These are phyloP conservation scores for Pentamera pediparva DNA, from an alignment of 53 echinoderm and acorn worm genomes.

Conservation along the genomic window DNA sequence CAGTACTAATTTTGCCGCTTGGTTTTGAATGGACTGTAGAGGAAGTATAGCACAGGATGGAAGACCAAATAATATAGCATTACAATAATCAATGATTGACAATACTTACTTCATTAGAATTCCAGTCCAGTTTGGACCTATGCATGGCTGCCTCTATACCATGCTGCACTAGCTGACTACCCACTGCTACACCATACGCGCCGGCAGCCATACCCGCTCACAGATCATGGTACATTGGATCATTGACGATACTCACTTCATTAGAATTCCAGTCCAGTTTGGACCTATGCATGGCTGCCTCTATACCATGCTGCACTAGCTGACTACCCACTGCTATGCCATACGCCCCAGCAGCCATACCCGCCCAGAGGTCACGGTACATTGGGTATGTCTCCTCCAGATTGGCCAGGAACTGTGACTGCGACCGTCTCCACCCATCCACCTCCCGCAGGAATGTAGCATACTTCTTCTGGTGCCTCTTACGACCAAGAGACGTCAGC, in stretches of 20 bases:
- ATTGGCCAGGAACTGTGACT: conserved; percentile 63
- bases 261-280: conserved; percentile 14
- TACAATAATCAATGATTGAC: too few species aligned
- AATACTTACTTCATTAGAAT: conserved; percentile 5
- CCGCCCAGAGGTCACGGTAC: conserved; percentile 77
- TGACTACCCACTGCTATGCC: conserved; percentile 63
- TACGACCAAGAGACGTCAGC: background rate
- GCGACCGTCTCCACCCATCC: conserved; percentile 68
- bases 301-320: conserved; percentile 55
- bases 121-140: conserved; percentile 24
- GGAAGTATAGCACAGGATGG: too few species aligned
- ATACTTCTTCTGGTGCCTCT: background rate
- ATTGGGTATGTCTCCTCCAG: conserved; percentile 65
- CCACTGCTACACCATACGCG: conserved; percentile 44
- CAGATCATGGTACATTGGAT: conserved; percentile 74
- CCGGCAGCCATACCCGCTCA: conserved; percentile 70
- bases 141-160: conserved; percentile 18
- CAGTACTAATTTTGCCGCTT: too few species aligned
- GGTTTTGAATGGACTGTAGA: too few species aligned
- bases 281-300: conserved; percentile 19
- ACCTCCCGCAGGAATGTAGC: conserved; percentile 35
- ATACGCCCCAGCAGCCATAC: conserved; percentile 57
- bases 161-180: conserved; percentile 58
- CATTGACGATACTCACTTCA: conserved; percentile 18
- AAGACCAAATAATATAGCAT: too few species aligned